These are phyloP conservation scores for Lamprologus sp. DNA, from an alignment of 2,113 vertebrate genomes.

Conservation along the genomic window DNA sequence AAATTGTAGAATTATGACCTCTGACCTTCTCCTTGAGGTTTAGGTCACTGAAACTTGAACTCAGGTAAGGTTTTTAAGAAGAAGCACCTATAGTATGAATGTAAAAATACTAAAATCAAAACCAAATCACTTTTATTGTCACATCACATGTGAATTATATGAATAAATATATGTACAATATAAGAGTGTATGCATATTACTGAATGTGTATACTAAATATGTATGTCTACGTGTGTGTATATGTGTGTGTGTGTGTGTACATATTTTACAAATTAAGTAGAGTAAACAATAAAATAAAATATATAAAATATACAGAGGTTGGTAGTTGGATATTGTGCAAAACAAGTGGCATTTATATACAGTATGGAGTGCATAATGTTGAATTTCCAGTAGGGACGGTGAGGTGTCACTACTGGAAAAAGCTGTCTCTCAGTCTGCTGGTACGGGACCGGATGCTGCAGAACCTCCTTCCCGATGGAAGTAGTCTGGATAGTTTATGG, in stretches of 20 bases:
- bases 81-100: background rate
- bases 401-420: too few relatives aligned
- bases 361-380: too few relatives aligned
- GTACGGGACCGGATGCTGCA: fast-evolving
- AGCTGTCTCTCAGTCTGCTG: background rate
- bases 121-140: background rate
- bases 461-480: background rate
- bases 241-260: fast-evolving
- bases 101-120: background rate
- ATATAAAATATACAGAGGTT: too few relatives aligned
- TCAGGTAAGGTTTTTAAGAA: background rate
- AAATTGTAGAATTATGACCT: background rate
- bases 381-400: too few relatives aligned
- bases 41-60: background rate
- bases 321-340: too few relatives aligned
- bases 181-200: background rate
- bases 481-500: fast-evolving
- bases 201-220: background rate
- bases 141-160: background rate
- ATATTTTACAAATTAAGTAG: background rate
- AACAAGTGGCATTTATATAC: too few relatives aligned
- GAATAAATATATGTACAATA: background rate
- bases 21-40: background rate
- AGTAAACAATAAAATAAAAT: too few relatives aligned
- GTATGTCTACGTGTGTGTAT: background rate